These are phyloP conservation scores for Falco novaeseelandiae DNA, from an alignment of 2,797 vertebrate species.

Conservation along the genomic window DNA sequence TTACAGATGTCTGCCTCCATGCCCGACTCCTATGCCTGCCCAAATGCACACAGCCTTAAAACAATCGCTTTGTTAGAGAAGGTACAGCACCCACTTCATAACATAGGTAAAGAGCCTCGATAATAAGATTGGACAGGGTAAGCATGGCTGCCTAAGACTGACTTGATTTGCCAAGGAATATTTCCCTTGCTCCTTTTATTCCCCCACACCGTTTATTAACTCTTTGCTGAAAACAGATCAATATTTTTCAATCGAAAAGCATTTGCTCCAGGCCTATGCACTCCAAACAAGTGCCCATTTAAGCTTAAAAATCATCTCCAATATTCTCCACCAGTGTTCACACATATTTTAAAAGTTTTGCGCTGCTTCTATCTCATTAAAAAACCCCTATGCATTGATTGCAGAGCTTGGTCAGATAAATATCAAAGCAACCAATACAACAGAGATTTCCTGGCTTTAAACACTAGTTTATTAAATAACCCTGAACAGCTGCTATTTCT, in stretches of 20 bases:
- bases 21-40: background rate
- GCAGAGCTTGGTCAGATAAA: background rate
- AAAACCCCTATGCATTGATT: background rate
- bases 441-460: background rate
- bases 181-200: background rate
- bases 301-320: background rate
- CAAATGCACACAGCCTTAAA: background rate
- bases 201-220: background rate
- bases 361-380: background rate
- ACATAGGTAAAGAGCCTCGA: background rate
- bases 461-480: background rate
- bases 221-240: background rate
- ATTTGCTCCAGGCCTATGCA: background rate
- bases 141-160: background rate
- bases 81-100: background rate
- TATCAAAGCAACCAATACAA: background rate
- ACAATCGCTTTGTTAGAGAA: conserved; percentile 42
- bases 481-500: background rate
- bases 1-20: conserved; percentile 11
- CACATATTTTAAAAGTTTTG: background rate
- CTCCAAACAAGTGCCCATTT: background rate
- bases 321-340: background rate
- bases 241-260: background rate
- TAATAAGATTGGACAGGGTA: background rate
- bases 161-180: background rate